Evolutionary conservation across 2,113 vertebrate species (phyloP), one percentile per base, ranked within the genome.

Genomic region (Triplophysa dalaica): DNA sequence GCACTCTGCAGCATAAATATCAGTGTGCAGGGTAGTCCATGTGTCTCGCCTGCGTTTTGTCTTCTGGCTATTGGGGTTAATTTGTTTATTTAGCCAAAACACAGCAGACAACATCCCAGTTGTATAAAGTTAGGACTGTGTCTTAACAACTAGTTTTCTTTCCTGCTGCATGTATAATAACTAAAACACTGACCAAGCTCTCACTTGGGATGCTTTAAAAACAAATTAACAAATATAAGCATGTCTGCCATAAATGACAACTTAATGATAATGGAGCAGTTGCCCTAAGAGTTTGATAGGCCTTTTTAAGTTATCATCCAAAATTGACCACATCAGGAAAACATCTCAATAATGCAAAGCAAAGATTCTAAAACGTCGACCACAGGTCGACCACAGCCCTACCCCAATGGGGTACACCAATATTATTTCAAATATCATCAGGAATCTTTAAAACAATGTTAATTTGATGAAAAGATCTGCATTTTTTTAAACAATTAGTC

Each of bases 151-250:
- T 24, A 24, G 48, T 74, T 90, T 89, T 87, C 86, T 82, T 54
- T 76, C 82, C 68, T 69, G 29, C 4, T 56, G 22, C 82, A 77
- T n/a, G 29, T 24, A 52, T 87, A 82, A 82, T 75, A 75, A 81
- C 87, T 62, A 77, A 78, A 81, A 81, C 50, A 84, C 38, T 66
- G 77, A 54, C 79, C 80, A 70, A 86, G 82, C 85, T 85, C 87
- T 82, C 48, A 83, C 24, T 78, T 73, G n/a, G 65, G 73, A 70
- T n/a, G 41, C 52, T 38, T 38, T 38, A 38, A 54, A 73, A 73
- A 19, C 29, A 58, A 72, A 72, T 54, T 1, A 33, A 33, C 4
- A 8, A 38, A 38, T 38, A 38, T 38, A 38, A 38, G 33, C 33
- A 38, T 38, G 7, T 38, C 33, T 8, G 33, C 33, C 5, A 38